Evolutionary conservation across 2,113 vertebrate genomes (phyloP).

Genomic region (Neogobius melanostomus): DNA sequence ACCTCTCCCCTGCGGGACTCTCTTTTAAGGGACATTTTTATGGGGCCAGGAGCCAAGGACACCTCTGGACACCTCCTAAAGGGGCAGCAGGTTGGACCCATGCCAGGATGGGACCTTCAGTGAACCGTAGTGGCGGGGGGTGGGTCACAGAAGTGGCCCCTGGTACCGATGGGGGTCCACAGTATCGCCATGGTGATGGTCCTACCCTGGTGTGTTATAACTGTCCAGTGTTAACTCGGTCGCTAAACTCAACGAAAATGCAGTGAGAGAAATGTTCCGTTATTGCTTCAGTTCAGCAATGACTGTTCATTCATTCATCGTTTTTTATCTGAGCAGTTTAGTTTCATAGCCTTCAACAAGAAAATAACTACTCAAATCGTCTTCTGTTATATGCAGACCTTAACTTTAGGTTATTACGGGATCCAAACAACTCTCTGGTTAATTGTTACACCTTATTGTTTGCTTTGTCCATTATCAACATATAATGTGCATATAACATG

Average conservation of each 20-base stretch:
- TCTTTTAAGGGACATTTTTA: slow-evolving; percentile 63
- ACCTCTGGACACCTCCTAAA: slow-evolving; percentile 53
- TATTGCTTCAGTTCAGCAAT: neutral
- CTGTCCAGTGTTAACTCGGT: slow-evolving; percentile 62
- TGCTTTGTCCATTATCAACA: too few species aligned
- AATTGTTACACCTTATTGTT: too few species aligned
- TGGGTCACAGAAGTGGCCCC: slow-evolving; percentile 60
- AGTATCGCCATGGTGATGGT: slow-evolving; percentile 55
- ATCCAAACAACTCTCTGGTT: too few species aligned
- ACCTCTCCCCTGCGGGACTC: slow-evolving; percentile 35
- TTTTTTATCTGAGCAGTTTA: too few species aligned
- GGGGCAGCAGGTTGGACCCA: slow-evolving; percentile 41
- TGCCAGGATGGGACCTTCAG: slow-evolving; percentile 50
- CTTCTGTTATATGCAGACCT: too few species aligned
- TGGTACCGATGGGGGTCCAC: slow-evolving; percentile 54
- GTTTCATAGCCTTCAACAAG: too few species aligned
- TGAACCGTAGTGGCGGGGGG: slow-evolving; percentile 37
- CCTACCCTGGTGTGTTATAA: slow-evolving; percentile 67
- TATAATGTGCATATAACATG: too few species aligned
- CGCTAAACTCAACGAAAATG: slow-evolving; percentile 58
- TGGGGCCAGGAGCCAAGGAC: slow-evolving; percentile 57
- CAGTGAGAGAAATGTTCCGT: neutral
- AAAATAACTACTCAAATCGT: too few species aligned
- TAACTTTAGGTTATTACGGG: too few species aligned
- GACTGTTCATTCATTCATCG: neutral